phyloP scores from a whole-genome alignment of 1,140 invertebrate genomes.

The Teleogryllus occipitalis region DNA sequence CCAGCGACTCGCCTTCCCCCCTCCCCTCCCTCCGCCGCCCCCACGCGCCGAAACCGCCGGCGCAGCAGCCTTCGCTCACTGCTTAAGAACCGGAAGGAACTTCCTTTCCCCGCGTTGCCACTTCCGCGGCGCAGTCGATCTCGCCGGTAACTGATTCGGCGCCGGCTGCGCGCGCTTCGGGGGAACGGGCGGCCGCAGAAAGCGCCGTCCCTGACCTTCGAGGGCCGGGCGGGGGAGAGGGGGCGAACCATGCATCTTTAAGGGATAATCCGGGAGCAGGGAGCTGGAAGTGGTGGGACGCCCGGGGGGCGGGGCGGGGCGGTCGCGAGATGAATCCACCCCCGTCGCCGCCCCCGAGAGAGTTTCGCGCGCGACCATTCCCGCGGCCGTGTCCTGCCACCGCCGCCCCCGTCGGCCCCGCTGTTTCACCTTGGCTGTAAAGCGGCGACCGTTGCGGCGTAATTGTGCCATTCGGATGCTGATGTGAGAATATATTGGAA shows the following conservation, averaged over 20 bases:
- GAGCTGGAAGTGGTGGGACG: background rate
- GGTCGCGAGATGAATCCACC: background rate
- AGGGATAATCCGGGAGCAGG: background rate
- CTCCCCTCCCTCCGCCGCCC: background rate
- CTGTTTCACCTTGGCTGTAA: conserved; percentile 18
- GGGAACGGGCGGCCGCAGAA: background rate
- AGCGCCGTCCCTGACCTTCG: background rate
- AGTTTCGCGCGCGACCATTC: background rate
- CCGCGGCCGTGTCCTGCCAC: background rate
- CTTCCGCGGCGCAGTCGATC: background rate
- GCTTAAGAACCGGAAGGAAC: too few relatives aligned
- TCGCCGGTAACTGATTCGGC: background rate
- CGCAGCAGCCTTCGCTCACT: too few relatives aligned
- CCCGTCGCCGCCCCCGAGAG: background rate
- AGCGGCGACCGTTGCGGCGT: conserved; percentile 17
- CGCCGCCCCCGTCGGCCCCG: background rate
- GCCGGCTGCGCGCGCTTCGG: background rate
- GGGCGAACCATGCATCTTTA: background rate
- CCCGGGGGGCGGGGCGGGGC: too few relatives aligned
- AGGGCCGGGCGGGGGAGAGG: background rate
- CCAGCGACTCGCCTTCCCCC: background rate
- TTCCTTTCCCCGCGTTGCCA: too few relatives aligned
- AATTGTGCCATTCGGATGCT: conserved; percentile 23
- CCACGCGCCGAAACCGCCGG: background rate
- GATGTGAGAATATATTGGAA: conserved; percentile 20